These are phyloP conservation scores for Solen grandis DNA, from an alignment of 1,140 invertebrate species.

Conservation along the genomic window DNA sequence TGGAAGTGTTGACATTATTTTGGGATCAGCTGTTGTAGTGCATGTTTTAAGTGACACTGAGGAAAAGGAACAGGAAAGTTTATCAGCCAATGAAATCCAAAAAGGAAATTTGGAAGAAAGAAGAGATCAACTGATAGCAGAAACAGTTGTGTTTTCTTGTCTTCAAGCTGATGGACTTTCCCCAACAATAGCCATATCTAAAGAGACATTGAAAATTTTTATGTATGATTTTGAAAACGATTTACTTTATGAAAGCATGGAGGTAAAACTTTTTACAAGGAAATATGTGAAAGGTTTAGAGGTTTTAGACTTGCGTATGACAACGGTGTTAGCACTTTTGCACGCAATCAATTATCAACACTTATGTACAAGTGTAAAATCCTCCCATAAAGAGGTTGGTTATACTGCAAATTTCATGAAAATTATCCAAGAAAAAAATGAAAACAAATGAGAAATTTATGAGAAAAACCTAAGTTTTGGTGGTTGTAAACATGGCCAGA, in stretches of 20 bases:
- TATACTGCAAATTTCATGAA: background rate
- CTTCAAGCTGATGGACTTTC: background rate
- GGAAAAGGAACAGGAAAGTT: background rate
- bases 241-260: conserved; percentile 10
- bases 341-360: background rate
- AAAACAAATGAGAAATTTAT: too few relatives aligned
- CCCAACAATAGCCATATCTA: background rate
- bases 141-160: conserved; percentile 10
- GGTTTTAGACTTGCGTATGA: background rate
- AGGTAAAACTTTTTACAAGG: background rate
- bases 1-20: conserved; percentile 6
- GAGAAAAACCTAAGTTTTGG: too few relatives aligned
- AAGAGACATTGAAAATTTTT: conserved; percentile 1
- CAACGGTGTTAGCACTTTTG: conserved; percentile 7
- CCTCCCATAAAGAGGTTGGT: too few relatives aligned
- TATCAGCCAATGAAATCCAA: background rate
- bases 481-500: too few relatives aligned
- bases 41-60: background rate
- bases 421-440: too few relatives aligned
- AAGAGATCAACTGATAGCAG: background rate
- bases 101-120: background rate
- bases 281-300: background rate
- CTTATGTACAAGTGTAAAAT: background rate
- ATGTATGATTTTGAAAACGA: conserved; percentile 7
- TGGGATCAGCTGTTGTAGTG: conserved; percentile 1